Evolutionary conservation across 2,113 vertebrate genomes (phyloP), one percentile per base, ranked within the genome.

Genomic region (Pangasianodon gigas): DNA sequence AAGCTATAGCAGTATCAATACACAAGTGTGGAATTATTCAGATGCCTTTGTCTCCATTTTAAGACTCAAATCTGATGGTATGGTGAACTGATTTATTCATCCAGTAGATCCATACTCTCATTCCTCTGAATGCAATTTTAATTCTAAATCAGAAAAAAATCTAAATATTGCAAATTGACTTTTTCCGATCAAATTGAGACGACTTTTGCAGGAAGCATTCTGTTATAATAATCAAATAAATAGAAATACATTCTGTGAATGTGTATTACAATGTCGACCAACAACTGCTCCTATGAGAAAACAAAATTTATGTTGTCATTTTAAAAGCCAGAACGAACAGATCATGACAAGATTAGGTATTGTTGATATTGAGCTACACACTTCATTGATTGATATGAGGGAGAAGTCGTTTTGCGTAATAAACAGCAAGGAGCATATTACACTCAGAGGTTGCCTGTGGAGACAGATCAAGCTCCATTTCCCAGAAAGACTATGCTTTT

Each of bases 31-130:
- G 46, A 56, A 32, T 58, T 69, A 56, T 29, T 80, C 81, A 51
- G 16, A 69, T 71, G 89, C 54, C 26, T 82, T 44, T 21, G 74
- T 44, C 24, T 58, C 41, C 37, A 83, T 90, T 90, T 83, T 87
- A 69, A 81, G 77, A 82, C 41, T 24, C 60, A n/a, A 44, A 81
- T 46, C 4, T 46, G 44, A 62, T 79, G 18, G 58, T 19, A 60
- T 60, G 37, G 18, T 60, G 37, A 77, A 75, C 10, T 37, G 46
- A 46, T 62, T 62, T 62, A 32, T 60, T 62, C 26, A n/a, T 19
- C 7, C 26, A 37, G 29, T 29, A n/a, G 67, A 24, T 37, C 21
- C 6, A 79, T 44, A 32, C 69, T 48, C 52, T 77, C 71, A 37
- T 29, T 52, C 26, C 1, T 7, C 1, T 1, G 24, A 77, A 87